Percentiles rank a stretch among this genome's conserved stretches.
These are phyloP conservation scores for Epizoanthus illoricatus DNA, from an alignment of 92 coral and sea anemone species.

Conservation along the genomic window DNA sequence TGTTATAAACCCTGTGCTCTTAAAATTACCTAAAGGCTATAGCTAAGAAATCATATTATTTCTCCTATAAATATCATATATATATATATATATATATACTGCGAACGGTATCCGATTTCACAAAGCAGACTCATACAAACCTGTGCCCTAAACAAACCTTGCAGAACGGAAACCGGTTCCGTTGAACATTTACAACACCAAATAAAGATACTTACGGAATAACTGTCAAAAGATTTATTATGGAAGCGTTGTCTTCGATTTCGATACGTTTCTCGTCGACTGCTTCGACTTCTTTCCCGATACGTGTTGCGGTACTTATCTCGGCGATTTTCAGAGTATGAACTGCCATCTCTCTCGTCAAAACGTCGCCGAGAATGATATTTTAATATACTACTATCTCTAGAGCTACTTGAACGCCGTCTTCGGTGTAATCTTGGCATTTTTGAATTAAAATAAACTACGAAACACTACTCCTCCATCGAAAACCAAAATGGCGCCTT, in stretches of 20 bases:
- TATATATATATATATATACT: background rate
- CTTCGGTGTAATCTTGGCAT: slow-evolving; percentile 79
- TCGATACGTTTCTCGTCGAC: slow-evolving; percentile 61
- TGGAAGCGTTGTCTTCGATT: slow-evolving; percentile 66
- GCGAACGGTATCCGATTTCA: background rate
- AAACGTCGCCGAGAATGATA: slow-evolving; percentile 66
- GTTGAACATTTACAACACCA: background rate
- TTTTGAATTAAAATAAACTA: slow-evolving; percentile 41
- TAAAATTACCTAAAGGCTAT: background rate
- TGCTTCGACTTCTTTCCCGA: slow-evolving; percentile 73
- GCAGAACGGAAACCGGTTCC: slow-evolving; percentile 17
- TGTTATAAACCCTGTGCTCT: slow-evolving; percentile 16
- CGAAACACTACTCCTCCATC: background rate
- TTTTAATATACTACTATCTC: slow-evolving; percentile 50
- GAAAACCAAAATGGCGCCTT: slow-evolving; percentile 47
- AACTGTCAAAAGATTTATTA: slow-evolving; percentile 60
- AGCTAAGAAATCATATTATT: background rate
- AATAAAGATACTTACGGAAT: slow-evolving; percentile 50
- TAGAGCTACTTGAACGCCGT: slow-evolving; percentile 68
- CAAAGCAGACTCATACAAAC: slow-evolving; percentile 9
- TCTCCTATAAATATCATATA: background rate
- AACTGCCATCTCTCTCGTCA: slow-evolving; percentile 43
- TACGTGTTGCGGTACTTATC: slow-evolving; percentile 47
- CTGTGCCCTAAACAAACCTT: background rate
- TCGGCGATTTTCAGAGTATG: slow-evolving; percentile 46